These are phyloP conservation scores for Gobionotothen gibberifrons DNA, from an alignment of 2,797 vertebrate species.

Conservation along the genomic window DNA sequence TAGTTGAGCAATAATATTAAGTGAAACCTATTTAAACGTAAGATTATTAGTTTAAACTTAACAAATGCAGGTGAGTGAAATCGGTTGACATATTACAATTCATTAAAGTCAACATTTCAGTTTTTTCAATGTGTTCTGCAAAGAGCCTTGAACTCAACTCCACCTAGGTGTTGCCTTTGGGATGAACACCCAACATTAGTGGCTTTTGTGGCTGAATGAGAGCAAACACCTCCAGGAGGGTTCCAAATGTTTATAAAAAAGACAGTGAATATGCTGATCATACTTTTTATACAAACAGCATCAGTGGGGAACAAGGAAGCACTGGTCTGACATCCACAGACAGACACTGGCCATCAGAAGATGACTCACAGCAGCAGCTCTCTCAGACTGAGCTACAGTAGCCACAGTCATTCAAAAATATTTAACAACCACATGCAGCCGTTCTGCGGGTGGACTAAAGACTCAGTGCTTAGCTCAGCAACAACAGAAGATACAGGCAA, in stretches of 20 bases:
- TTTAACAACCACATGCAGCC: conserved; percentile 34
- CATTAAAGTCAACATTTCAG: too few species aligned
- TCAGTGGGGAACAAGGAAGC: conserved; percentile 10
- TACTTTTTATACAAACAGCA: not conserved
- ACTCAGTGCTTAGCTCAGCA: not conserved
- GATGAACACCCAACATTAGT: too few species aligned
- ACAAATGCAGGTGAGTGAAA: too few species aligned
- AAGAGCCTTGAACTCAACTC: too few species aligned
- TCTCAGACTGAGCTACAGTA: conserved; percentile 15
- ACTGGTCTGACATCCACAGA: not conserved
- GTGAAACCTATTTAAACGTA: too few species aligned
- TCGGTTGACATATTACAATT: too few species aligned
- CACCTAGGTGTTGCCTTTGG: too few species aligned
- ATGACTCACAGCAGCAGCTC: conserved; percentile 28
- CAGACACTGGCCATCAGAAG: not conserved
- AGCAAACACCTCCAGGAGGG: not conserved
- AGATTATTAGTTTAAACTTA: too few species aligned
- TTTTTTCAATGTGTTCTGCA: too few species aligned
- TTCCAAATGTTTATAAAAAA: not conserved
- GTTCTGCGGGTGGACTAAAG: not conserved
- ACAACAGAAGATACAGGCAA: not conserved
- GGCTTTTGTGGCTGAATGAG: not conserved
- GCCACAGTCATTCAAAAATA: conserved; percentile 27
- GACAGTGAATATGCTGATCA: not conserved
- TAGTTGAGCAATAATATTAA: too few species aligned